Base-by-base conservation (phyloP, 2,113 vertebrate genomes). In the Trachemys scripta region DNA sequence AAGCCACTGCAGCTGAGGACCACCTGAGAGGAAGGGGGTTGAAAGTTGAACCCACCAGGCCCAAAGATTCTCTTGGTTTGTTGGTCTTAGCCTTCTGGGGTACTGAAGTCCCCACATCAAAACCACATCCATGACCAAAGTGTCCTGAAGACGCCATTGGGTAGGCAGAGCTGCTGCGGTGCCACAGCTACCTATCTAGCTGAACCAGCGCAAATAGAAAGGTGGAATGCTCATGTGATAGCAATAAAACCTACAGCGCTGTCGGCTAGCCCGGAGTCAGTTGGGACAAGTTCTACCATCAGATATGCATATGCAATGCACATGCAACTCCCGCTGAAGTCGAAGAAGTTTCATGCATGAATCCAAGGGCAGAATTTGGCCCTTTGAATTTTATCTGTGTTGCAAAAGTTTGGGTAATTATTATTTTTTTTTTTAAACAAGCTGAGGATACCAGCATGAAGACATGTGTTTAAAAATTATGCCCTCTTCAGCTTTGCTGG, bases 161-260 rank as follows among this genome's bases (percentile, higher is more conserved):
- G 65, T 69, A 69, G 35, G 35, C 17, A 72, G 2, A 72, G n/a
- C 19, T 4, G n/a, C 65, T 22, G 4, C 35, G 22, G 65, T n/a
- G n/a, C 65, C 35, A 38, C 19, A 38, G 19, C n/a, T 38, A 38
- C 65, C n/a, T 38, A 20, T 38, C 22, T 14, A 17, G 82, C 45
- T 13, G 89, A 45, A 79, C 14, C 10, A 1, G 7, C 59, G 72
- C 22, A 10, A 84, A 38, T 17, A 59, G 62, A 16, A 86, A 69
- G 17, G 2, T 87, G 8, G 47, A 47, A 27, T 12, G 5, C 80
- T 51, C 1, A 0, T 0, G 3, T 6, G 85, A 56, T 10, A 12
- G 88, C 57, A 38, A 56, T 0, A 5, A 10, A 4, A 57, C 4
- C 84, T 1, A 6, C 0, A 1, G 0, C 42, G 62, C 80, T 6